phyloP scores from a whole-genome alignment of 2,797 vertebrate species.

The Tamandua tetradactyla region DNA sequence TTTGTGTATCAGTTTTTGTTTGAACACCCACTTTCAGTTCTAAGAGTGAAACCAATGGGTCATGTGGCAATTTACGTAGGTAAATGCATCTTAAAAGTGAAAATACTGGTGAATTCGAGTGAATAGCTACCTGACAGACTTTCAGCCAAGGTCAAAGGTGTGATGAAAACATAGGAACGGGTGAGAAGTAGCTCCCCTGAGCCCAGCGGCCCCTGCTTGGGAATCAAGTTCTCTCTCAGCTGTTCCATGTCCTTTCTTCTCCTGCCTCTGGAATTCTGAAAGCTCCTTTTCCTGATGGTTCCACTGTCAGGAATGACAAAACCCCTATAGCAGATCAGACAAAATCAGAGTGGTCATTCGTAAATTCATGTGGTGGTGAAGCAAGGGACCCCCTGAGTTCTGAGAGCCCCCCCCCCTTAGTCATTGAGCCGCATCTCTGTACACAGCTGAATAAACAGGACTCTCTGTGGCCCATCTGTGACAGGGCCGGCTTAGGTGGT shows the following conservation, averaged over 20 bases:
- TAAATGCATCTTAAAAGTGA: background rate
- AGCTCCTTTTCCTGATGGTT: background rate
- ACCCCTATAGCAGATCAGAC: background rate
- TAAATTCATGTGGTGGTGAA: background rate
- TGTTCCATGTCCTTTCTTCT: background rate
- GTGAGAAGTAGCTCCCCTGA: background rate
- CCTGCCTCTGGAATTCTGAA: background rate
- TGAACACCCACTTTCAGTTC: too few relatives aligned
- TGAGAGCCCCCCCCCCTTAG: too few relatives aligned
- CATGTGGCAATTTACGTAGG: too few relatives aligned
- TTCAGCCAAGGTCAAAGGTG: accelerated
- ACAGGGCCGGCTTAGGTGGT: accelerated
- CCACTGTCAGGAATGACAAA: accelerated
- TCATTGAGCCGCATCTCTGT: accelerated
- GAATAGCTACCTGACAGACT: background rate
- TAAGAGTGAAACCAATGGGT: too few relatives aligned
- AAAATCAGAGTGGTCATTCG: too few relatives aligned
- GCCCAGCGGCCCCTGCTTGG: too few relatives aligned
- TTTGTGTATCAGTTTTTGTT: too few relatives aligned
- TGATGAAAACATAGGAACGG: too few relatives aligned
- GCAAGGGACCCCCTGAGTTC: background rate
- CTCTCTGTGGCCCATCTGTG: too few relatives aligned
- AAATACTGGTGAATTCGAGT: background rate
- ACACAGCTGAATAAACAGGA: background rate
- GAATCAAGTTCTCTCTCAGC: background rate